Evolutionary conservation across 2,797 vertebrate species (phyloP).

Genomic region (Hylomyscus alleni): DNA sequence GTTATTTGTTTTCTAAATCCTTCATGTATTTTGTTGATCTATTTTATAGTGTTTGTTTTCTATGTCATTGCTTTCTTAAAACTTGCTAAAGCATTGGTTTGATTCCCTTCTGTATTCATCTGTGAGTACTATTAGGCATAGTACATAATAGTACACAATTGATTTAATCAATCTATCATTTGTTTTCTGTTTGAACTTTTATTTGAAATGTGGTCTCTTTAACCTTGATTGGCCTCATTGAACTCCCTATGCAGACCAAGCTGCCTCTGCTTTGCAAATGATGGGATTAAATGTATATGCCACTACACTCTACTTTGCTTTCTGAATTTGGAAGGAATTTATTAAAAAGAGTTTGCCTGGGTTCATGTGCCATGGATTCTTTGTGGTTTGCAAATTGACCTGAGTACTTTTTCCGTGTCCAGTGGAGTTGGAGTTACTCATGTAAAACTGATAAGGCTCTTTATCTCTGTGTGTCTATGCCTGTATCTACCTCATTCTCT

Average conservation of each 20-base stretch:
- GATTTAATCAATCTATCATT: slow-evolving; percentile 68
- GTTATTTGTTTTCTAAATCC: slow-evolving; percentile 61
- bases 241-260: background rate
- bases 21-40: slow-evolving; percentile 74
- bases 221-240: background rate
- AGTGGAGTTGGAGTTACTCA: slow-evolving; percentile 56
- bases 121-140: slow-evolving; percentile 67
- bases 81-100: slow-evolving; percentile 69
- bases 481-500: background rate
- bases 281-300: background rate
- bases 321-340: slow-evolving; percentile 70
- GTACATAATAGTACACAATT: background rate
- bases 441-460: slow-evolving; percentile 31
- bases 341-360: slow-evolving; percentile 65
- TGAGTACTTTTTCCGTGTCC: slow-evolving; percentile 43
- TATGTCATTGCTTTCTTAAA: slow-evolving; percentile 73
- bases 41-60: slow-evolving; percentile 70
- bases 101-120: slow-evolving; percentile 72
- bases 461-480: background rate
- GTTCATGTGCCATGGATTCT: slow-evolving; percentile 55
- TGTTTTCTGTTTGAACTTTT: background rate
- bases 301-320: background rate
- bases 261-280: background rate
- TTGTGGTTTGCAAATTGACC: background rate
- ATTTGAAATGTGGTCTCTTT: background rate